Base-by-base conservation (phyloP, 2,888 invertebrate species). In the Napeogenes sylphis region DNA sequence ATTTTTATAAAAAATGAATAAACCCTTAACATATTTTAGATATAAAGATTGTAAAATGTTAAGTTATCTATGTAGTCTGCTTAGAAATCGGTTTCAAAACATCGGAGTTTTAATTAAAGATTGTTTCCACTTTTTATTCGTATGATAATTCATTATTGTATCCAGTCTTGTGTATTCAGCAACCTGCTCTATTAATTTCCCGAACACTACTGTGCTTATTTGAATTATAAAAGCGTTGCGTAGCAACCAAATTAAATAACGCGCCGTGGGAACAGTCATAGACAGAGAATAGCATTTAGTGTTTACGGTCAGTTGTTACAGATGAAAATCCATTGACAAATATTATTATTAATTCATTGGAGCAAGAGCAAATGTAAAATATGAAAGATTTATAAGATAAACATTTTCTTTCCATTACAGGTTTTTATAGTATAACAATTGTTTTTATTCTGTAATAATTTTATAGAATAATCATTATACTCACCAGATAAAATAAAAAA, bases 241-340 rank as follows among this genome's bases (percentile, higher is more conserved):
- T 78, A 73, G 90, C 85, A 85, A 90, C 89, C 67, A 73, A 80
- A 80, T 90, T 83, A 76, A 89, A 88, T 83, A 80, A 77, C 86
- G 84, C 89, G 89, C 85, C 83, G 70, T n/a, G 32, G 38, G 51
- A 6, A n/a, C 8, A 51, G 30, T 42, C 12, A 10, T 42, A 42
- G 10, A 42, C 10, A 42, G 42, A 10, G 10, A 42, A 42, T 42
- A 42, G 12, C 8, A 42, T 42, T 8, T 42, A 21, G 8, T 10
- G 12, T 12, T 8, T 8, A 42, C 42, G 42, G 10, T 3, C 10
- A 21, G 1, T 21, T 21, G 21, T 21, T 21, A 42, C 10, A 42
- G 42, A 10, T 0, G 1, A 42, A 10, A 42, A 42, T 51, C 21
- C 33, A 58, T 61, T 58, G 55, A 56, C 56, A 63, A 59, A 53